Percentiles rank a stretch among this genome's conserved stretches.
These are phyloP conservation scores for Chaetops frenatus DNA, from an alignment of 2,113 vertebrate species.

Conservation along the genomic window DNA sequence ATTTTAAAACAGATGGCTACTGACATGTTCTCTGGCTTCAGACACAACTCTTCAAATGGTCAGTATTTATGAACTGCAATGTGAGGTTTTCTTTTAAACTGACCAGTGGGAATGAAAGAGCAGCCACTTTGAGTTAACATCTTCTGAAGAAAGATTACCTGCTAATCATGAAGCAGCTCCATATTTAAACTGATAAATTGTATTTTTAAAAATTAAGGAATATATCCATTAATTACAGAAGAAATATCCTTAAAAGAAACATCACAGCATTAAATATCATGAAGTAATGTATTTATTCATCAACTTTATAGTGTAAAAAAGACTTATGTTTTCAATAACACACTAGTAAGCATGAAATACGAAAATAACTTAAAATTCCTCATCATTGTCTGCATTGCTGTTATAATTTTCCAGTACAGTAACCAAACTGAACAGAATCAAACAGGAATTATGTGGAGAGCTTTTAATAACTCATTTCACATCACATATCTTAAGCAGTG, in stretches of 20 bases:
- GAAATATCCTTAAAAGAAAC: not conserved
- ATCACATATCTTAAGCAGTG: not conserved
- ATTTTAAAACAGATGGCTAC: not conserved
- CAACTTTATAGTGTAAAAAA: not conserved
- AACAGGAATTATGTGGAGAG: not conserved
- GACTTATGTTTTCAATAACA: not conserved
- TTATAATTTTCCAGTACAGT: not conserved
- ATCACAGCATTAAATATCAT: not conserved
- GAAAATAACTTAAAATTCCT: not conserved
- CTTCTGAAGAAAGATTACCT: not conserved
- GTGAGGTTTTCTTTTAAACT: not conserved
- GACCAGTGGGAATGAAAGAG: not conserved
- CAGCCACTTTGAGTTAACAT: not conserved
- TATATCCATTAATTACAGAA: not conserved
- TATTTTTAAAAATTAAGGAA: not conserved
- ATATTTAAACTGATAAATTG: not conserved
- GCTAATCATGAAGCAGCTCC: not conserved
- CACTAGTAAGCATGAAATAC: not conserved
- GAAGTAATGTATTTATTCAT: not conserved
- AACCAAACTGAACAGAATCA: not conserved
- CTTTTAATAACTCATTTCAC: not conserved
- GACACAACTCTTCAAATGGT: not conserved
- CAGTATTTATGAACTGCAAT: not conserved
- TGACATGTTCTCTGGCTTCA: not conserved
- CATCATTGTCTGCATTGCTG: not conserved